A percentile compares a stretch with the other conserved stretches of the same genome.
Conservation (phyloP, 2,113 vertebrate genomes). For the Apodemus speciosus region DNA sequence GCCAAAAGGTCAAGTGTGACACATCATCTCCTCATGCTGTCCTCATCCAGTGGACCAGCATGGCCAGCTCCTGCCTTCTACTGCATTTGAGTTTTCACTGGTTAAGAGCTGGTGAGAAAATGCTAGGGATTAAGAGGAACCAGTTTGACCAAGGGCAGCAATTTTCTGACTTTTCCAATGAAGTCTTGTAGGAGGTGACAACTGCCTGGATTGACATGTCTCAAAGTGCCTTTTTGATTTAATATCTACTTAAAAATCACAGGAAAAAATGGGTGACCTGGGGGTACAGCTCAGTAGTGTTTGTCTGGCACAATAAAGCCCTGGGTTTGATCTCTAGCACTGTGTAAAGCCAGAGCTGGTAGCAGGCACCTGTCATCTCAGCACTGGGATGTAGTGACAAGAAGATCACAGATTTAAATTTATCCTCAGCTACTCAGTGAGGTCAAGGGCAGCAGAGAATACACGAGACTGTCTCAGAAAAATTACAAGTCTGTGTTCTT, state of each 20-base stretch:
- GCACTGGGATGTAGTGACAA: background rate
- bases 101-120: slow-evolving; percentile 37
- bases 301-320: background rate
- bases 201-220: background rate
- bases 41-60: background rate
- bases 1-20: background rate
- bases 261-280: background rate
- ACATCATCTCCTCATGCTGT: background rate
- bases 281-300: background rate
- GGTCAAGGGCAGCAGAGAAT: background rate
- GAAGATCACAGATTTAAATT: background rate
- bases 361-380: background rate
- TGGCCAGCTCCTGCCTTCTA: background rate
- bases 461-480: background rate
- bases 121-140: background rate
- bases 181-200: background rate
- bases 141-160: background rate
- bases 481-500: background rate
- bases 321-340: background rate
- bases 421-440: background rate
- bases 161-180: slow-evolving; percentile 19
- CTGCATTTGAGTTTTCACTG: slow-evolving; percentile 46
- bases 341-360: background rate
- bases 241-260: slow-evolving; percentile 43
- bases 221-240: slow-evolving; percentile 6